Conservation (phyloP, 1,140 invertebrate genomes). For the Bilobella aurantiaca region DNA sequence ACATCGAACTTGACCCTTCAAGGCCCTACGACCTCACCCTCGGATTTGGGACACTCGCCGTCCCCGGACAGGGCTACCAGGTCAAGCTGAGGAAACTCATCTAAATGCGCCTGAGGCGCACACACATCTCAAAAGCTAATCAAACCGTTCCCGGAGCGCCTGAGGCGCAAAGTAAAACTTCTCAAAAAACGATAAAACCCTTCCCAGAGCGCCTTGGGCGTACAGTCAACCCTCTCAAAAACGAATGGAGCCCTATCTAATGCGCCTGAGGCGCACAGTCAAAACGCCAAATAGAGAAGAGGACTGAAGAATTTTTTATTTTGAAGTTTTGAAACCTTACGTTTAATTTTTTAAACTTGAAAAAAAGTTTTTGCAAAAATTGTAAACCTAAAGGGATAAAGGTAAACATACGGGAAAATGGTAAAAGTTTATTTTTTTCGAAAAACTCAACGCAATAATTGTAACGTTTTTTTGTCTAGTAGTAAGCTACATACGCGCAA, state of each 20-base stretch:
- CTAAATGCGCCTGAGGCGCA: slow-evolving; percentile 4
- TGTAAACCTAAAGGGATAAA: too few species aligned
- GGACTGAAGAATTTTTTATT: background rate
- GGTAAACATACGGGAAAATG: too few species aligned
- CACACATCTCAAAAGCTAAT: too few species aligned
- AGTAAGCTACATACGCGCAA: too few species aligned
- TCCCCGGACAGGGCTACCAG: slow-evolving; percentile 15
- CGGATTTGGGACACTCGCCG: slow-evolving; percentile 15
- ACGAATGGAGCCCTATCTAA: too few species aligned
- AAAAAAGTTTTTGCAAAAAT: background rate
- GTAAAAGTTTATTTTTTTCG: too few species aligned
- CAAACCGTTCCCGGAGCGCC: too few species aligned
- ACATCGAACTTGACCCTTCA: slow-evolving; percentile 49
- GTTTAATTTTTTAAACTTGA: background rate
- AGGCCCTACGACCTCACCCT: slow-evolving; percentile 35
- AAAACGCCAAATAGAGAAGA: background rate
- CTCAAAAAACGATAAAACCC: background rate
- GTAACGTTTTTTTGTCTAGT: too few species aligned
- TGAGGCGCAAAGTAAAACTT: background rate
- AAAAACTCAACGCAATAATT: too few species aligned
- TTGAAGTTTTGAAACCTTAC: background rate
- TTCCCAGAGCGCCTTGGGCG: too few species aligned
- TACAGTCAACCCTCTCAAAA: background rate
- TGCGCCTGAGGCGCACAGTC: too few species aligned
- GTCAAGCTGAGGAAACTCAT: slow-evolving; percentile 17